Conservation (phyloP, 2,113 vertebrate species). For the Dasypus novemcinctus region DNA sequence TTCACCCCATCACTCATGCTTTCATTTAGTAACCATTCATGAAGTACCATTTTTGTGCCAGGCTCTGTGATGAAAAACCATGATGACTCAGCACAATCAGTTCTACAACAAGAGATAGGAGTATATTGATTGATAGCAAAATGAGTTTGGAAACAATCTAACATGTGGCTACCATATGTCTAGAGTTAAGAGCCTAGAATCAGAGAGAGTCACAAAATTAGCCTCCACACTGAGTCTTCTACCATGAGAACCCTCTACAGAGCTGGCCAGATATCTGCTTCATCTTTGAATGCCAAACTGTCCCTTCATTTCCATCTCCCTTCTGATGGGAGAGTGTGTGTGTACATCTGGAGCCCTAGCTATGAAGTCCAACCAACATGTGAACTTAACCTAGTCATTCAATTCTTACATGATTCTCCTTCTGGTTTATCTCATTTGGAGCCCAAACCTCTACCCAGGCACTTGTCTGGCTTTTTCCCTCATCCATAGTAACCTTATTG, state of each 20-base stretch:
- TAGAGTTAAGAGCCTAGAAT: background rate
- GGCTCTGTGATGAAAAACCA: background rate
- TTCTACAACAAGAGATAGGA: background rate
- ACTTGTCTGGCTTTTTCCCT: background rate
- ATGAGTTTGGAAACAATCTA: background rate
- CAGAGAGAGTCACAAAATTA: background rate
- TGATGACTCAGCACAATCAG: background rate
- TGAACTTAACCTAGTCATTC: background rate
- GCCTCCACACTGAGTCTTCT: background rate
- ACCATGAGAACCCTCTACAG: background rate
- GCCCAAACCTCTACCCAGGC: background rate
- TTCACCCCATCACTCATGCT: background rate
- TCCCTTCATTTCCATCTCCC: background rate
- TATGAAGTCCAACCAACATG: background rate
- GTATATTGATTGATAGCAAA: background rate
- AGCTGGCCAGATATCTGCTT: background rate
- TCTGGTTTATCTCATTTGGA: background rate
- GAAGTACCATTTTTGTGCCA: background rate
- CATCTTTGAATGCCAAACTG: accelerated
- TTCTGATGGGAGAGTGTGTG: background rate
- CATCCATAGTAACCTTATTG: background rate
- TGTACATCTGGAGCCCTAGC: background rate
- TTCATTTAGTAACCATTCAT: background rate
- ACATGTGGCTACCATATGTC: background rate
- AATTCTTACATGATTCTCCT: background rate